Evolutionary conservation across 2,888 invertebrate genomes (phyloP).

Genomic region (Macrosiphum euphorbiae): DNA sequence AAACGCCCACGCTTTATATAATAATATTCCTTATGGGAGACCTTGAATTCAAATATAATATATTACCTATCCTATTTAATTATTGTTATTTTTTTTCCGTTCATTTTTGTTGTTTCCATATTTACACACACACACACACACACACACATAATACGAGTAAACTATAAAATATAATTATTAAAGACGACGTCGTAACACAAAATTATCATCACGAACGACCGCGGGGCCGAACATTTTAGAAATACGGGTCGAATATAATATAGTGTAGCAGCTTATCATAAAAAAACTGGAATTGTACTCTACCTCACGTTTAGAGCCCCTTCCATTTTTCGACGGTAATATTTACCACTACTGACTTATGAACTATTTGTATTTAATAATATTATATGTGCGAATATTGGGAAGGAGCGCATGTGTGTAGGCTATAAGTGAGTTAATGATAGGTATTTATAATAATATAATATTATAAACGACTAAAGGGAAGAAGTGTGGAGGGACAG

Average conservation of each 20-base stretch:
- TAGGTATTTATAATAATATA: neutral
- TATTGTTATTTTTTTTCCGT: slow-evolving; percentile 36
- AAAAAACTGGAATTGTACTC: slow-evolving; percentile 49
- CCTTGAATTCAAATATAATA: slow-evolving; percentile 29
- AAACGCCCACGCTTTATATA: neutral
- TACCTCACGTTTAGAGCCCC: neutral
- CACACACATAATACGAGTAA: neutral
- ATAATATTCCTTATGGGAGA: neutral
- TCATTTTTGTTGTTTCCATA: neutral
- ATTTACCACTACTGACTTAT: neutral
- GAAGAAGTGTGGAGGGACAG: neutral
- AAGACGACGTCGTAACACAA: neutral
- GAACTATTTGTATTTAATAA: slow-evolving; percentile 8
- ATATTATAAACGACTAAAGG: neutral
- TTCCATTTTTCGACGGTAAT: neutral
- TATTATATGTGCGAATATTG: slow-evolving; percentile 19
- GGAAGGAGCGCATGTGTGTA: neutral
- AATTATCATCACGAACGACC: slow-evolving; percentile 38
- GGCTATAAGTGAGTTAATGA: neutral
- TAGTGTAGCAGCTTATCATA: slow-evolving; percentile 2
- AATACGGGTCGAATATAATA: slow-evolving; percentile 1
- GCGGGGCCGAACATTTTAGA: slow-evolving; percentile 29
- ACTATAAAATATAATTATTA: neutral
- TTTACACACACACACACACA: neutral
- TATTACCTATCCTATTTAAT: neutral